Base-by-base conservation (phyloP, 2,797 vertebrate species). In the Tauraco hartlaubi region DNA sequence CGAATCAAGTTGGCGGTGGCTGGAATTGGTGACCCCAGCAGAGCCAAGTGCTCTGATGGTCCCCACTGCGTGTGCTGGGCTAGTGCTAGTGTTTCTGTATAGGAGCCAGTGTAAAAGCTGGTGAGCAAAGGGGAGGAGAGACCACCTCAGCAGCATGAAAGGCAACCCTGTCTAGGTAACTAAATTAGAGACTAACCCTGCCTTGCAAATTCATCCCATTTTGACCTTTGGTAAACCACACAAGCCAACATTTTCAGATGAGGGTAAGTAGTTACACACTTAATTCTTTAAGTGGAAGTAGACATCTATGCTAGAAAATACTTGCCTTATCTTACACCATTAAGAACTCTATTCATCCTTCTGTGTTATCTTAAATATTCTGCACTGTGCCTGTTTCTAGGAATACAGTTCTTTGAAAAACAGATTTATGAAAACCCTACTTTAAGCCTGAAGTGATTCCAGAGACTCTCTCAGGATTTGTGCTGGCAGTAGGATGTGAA, bases 21-120 rank as follows among this genome's bases (percentile, higher is more conserved):
- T 73, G 23, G 35, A 58, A 33, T 19, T 4, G 1, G 11, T 73
- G 71, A 2, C 20, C 37, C 11, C 13, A 25, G 19, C 8, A 54
- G 10, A 71, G 5, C 9, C 2, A 1, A n/a, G 37, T 26, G 35
- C 15, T 62, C 25, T 28, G 49, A 5, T 15, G 37, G 29, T 31
- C 23, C 48, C 28, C 5, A 0, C 5, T 43, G 15, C 5, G 28
- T 16, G 33, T 39, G 43, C 51, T 19, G 44, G 29, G 49, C 41
- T 52, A 16, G 19, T 15, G n/a, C 31, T 58, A 8, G 16, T 43
- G 33, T 12, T 84, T 35, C 46, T 66, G 52, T 25, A 3, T 2
- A 31, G 64, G 5, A 55, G 29, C 19, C 0, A 0, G 20, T 9
- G 6, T 11, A 43, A 88, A 35, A 1, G 2, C 26, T 23, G 16